Conservation (phyloP, 2,113 vertebrate species). For the Fukomys damarensis region DNA sequence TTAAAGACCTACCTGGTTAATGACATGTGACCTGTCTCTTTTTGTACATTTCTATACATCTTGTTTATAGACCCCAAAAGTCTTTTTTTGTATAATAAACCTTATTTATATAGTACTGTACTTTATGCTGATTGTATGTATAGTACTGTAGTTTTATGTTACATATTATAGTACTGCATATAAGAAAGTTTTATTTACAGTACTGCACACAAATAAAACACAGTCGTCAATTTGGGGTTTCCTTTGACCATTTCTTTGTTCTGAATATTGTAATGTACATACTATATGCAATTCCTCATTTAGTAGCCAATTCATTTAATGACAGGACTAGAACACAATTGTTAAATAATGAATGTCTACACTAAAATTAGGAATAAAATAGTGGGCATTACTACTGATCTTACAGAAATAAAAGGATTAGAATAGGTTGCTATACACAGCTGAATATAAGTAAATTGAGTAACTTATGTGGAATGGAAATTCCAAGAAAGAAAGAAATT, state of each 20-base stretch:
- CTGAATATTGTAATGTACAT: neutral
- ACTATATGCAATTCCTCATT: neutral
- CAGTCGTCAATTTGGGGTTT: neutral
- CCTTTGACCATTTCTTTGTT: neutral
- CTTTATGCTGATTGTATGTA: neutral
- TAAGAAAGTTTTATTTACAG: neutral
- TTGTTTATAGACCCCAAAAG: neutral
- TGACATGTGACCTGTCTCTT: neutral
- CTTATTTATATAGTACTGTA: neutral
- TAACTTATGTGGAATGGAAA: neutral
- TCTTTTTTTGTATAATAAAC: neutral
- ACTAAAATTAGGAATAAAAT: neutral
- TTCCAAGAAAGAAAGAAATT: neutral
- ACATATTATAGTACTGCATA: neutral
- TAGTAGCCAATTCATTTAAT: neutral
- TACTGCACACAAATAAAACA: neutral
- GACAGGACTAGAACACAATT: neutral
- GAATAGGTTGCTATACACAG: neutral
- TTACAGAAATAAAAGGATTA: neutral
- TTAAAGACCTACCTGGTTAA: neutral
- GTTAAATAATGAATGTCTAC: neutral
- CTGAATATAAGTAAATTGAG: neutral
- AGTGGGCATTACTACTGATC: neutral
- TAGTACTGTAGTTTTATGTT: neutral
- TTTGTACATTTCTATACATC: neutral